A percentile compares a stretch with the other conserved stretches of the same genome.
These are phyloP conservation scores for Trichogramma pretiosum DNA, from an alignment of 1,140 invertebrate species.

Conservation along the genomic window DNA sequence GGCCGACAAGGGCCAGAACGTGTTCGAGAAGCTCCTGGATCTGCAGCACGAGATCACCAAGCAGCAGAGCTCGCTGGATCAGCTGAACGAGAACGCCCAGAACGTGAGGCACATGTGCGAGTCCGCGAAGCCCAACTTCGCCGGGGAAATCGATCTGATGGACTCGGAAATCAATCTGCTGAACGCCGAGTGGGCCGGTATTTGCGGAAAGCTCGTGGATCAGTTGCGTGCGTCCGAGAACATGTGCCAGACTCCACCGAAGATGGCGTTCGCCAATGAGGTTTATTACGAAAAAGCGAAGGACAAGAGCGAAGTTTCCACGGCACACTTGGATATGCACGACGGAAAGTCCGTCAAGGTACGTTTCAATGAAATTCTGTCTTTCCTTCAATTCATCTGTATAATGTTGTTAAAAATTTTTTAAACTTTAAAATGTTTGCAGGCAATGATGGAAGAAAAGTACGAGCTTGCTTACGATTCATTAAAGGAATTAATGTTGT, in stretches of 20 bases:
- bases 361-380: too few relatives aligned
- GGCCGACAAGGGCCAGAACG: slow-evolving; percentile 66
- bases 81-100: slow-evolving; percentile 81
- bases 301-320: too few relatives aligned
- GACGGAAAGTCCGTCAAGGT: too few relatives aligned
- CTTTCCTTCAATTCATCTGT: too few relatives aligned
- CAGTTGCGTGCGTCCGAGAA: too few relatives aligned
- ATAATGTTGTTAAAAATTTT: too few relatives aligned
- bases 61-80: slow-evolving; percentile 80
- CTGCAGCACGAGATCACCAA: slow-evolving; percentile 74
- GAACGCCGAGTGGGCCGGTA: slow-evolving; percentile 81
- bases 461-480: slow-evolving; percentile 83
- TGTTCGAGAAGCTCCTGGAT: slow-evolving; percentile 65
- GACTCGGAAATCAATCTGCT: slow-evolving; percentile 86
- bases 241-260: too few relatives aligned
- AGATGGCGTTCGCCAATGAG: too few relatives aligned
- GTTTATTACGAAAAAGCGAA: too few relatives aligned
- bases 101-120: slow-evolving; percentile 79
- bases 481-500: slow-evolving; percentile 74
- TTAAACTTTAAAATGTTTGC: too few relatives aligned
- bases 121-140: slow-evolving; percentile 63
- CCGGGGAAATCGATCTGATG: slow-evolving; percentile 80
- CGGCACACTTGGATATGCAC: too few relatives aligned
- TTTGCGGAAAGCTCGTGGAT: slow-evolving; percentile 83
- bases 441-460: slow-evolving; percentile 91